Evolutionary conservation across 2,888 invertebrate species (phyloP).

Genomic region (Homarus gammarus): DNA sequence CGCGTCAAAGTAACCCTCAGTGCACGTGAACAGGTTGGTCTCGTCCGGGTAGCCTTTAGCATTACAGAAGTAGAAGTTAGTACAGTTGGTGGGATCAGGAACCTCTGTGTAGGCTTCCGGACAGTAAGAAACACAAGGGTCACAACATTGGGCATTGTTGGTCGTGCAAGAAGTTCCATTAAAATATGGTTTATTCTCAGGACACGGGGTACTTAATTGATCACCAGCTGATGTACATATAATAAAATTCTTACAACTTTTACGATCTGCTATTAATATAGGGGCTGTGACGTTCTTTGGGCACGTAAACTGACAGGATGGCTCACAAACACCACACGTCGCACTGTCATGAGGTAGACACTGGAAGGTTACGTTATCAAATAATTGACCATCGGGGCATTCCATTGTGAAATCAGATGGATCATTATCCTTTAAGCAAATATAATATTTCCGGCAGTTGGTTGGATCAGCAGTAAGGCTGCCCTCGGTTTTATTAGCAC

Average conservation of each 20-base stretch:
- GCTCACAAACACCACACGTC: not conserved
- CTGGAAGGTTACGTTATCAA: not conserved
- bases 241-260: no score
- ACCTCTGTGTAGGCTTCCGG: not conserved
- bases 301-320: not conserved
- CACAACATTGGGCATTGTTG: constrained; percentile 15
- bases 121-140: constrained; percentile 11
- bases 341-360: not conserved
- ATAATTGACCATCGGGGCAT: not conserved
- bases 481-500: not conserved
- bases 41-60: not conserved
- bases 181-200: not conserved
- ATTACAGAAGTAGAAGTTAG: constrained; percentile 26
- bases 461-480: not conserved
- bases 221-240: not conserved
- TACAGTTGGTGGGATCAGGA: constrained; percentile 32
- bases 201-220: not conserved
- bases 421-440: not conserved
- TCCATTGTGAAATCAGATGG: not conserved
- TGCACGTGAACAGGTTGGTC: not conserved
- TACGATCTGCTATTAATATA: not conserved
- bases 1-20: not conserved
- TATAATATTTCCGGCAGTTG: constrained; percentile 19
- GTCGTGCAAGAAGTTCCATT: not conserved
- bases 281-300: no score